Evolutionary conservation across 1,140 invertebrate genomes (phyloP).

Genomic region (Papilio xuthus): DNA sequence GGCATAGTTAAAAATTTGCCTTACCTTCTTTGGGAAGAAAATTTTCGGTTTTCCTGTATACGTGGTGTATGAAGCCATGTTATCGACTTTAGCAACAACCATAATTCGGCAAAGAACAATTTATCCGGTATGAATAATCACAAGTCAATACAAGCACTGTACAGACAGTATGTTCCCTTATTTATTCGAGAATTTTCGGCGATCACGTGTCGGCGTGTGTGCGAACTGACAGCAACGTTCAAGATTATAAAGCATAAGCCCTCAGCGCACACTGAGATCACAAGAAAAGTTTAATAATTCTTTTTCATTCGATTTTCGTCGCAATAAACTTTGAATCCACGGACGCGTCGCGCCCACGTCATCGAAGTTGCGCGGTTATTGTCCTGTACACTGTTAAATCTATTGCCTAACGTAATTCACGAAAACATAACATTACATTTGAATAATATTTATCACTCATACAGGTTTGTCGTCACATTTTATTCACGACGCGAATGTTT

Average conservation of each 20-base stretch:
- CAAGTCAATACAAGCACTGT: constrained; percentile 54
- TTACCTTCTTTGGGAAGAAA: constrained; percentile 80
- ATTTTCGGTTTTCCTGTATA: constrained; percentile 80
- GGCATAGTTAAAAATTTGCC: constrained; percentile 30
- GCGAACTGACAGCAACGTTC: constrained; percentile 55
- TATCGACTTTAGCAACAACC: constrained; percentile 78
- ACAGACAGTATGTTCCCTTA: constrained; percentile 48
- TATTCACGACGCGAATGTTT: constrained; percentile 60
- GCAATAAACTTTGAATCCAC: constrained; percentile 75
- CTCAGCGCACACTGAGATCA: constrained; percentile 56
- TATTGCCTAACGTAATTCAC: constrained; percentile 48
- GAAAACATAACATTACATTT: constrained; percentile 50
- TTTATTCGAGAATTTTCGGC: constrained; percentile 74
- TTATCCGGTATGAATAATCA: constrained; percentile 64
- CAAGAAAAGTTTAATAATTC: constrained; percentile 59
- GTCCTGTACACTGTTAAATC: constrained; percentile 44
- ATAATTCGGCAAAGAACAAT: constrained; percentile 75
- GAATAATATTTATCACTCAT: constrained; percentile 66
- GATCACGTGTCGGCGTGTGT: constrained; percentile 63
- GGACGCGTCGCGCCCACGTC: constrained; percentile 72
- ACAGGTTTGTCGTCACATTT: constrained; percentile 72
- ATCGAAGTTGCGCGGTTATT: constrained; percentile 52
- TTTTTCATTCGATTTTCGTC: constrained; percentile 71
- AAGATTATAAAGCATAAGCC: constrained; percentile 50
- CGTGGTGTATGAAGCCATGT: constrained; percentile 78